These are phyloP conservation scores for Molossus molossus DNA, from an alignment of 2,797 vertebrate species.

Conservation along the genomic window DNA sequence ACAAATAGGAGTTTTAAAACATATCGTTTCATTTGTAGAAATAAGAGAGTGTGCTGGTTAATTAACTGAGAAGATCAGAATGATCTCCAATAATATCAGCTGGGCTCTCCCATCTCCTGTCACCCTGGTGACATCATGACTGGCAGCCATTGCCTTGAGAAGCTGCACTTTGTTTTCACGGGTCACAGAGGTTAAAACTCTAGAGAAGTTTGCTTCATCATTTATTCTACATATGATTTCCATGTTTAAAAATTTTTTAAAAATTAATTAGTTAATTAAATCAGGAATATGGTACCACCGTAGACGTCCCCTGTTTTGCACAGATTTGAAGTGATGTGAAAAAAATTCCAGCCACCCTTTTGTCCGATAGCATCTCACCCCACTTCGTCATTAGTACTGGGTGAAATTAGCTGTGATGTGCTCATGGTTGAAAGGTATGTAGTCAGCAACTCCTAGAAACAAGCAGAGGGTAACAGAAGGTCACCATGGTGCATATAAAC, in stretches of 20 bases:
- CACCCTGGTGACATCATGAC: background rate
- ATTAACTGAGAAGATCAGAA: background rate
- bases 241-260: background rate
- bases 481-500: background rate
- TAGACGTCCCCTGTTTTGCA: background rate
- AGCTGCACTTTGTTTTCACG: background rate
- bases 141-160: background rate
- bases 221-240: conserved; percentile 43
- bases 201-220: background rate
- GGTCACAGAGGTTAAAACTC: background rate
- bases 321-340: background rate
- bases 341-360: background rate
- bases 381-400: conserved; percentile 77
- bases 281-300: background rate
- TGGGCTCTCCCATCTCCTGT: too few species aligned
- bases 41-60: background rate
- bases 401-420: conserved; percentile 88
- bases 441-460: conserved; percentile 85
- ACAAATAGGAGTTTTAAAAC: background rate
- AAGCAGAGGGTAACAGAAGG: background rate
- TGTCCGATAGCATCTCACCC: background rate
- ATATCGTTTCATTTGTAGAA: conserved; percentile 27
- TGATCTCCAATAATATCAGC: background rate
- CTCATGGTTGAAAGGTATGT: conserved; percentile 78
- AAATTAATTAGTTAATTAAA: background rate